These are phyloP conservation scores for Agriopis leucophaearia DNA, from an alignment of 2,888 invertebrate genomes.

Conservation along the genomic window DNA sequence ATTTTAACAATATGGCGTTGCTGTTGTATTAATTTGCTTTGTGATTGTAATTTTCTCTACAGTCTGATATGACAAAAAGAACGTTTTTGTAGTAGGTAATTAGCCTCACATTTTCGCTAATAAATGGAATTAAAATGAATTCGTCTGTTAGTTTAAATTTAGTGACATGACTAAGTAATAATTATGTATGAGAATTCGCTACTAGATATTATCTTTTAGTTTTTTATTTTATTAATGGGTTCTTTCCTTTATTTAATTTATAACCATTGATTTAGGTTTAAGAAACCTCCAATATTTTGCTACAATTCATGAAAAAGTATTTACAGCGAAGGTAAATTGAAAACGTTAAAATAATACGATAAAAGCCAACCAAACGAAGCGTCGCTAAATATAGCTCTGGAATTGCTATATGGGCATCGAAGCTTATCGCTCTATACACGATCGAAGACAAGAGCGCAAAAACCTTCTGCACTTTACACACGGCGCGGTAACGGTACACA, in stretches of 20 bases:
- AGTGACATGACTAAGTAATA: not conserved
- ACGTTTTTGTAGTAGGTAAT: slow-evolving; percentile 22
- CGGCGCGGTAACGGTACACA: slow-evolving; percentile 62
- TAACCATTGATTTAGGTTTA: not conserved
- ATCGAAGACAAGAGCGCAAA: slow-evolving; percentile 74
- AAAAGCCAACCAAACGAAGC: slow-evolving; percentile 68
- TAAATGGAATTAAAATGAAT: slow-evolving; percentile 8
- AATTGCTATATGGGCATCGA: slow-evolving; percentile 72
- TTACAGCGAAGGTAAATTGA: slow-evolving; percentile 19
- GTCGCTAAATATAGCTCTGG: slow-evolving; percentile 76
- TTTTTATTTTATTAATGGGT: too few species aligned
- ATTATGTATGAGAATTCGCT: not conserved
- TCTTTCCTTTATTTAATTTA: too few species aligned
- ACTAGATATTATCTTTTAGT: too few species aligned
- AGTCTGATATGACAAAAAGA: slow-evolving; percentile 19
- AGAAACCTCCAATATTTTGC: not conserved
- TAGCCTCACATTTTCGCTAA: slow-evolving; percentile 9
- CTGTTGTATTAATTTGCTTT: slow-evolving; percentile 26
- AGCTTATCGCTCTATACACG: slow-evolving; percentile 79
- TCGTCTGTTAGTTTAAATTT: slow-evolving; percentile 5
- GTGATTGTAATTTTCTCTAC: slow-evolving; percentile 24
- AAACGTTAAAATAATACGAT: slow-evolving; percentile 53
- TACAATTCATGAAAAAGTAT: not conserved
- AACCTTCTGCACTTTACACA: slow-evolving; percentile 63
- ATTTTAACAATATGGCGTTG: slow-evolving; percentile 14